A percentile compares a stretch with the other conserved stretches of the same genome.
These are phyloP conservation scores for Eucidaris tribuloides DNA, from an alignment of 35 echinoderm and acorn worm species.

Conservation along the genomic window DNA sequence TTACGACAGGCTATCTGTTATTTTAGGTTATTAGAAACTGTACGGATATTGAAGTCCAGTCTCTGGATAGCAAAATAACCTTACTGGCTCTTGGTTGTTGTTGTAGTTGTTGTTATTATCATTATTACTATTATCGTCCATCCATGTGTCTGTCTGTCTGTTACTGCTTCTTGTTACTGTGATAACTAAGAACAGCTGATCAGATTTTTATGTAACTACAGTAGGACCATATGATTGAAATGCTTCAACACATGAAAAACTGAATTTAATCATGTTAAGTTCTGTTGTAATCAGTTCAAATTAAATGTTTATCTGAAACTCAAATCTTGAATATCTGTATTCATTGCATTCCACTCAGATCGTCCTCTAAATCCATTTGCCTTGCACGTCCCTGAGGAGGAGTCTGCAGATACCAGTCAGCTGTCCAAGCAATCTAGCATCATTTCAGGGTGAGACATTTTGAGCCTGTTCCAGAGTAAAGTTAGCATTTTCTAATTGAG, in stretches of 20 bases:
- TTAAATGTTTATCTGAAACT: background rate
- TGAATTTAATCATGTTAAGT: background rate
- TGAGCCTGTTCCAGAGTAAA: background rate
- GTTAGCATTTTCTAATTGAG: background rate
- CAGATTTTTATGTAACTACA: too few relatives aligned
- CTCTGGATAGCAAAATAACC: too few relatives aligned
- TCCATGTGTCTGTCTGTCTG: too few relatives aligned
- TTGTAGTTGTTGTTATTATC: too few relatives aligned
- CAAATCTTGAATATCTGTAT: background rate
- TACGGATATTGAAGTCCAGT: too few relatives aligned
- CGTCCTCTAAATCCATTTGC: constrained; percentile 56
- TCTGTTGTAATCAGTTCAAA: background rate
- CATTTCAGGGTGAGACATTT: constrained; percentile 3
- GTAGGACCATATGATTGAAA: background rate
- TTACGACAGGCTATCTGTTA: too few relatives aligned
- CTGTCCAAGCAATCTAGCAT: constrained; percentile 9
- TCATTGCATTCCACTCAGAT: constrained; percentile 1
- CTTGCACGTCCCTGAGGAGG: constrained; percentile 31
- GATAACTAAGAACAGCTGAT: too few relatives aligned
- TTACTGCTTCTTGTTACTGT: too few relatives aligned
- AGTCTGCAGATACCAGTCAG: constrained; percentile 6
- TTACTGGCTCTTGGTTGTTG: too few relatives aligned
- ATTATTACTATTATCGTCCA: too few relatives aligned
- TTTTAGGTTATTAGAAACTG: too few relatives aligned
- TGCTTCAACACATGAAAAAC: background rate